Evolutionary conservation across 2,888 invertebrate genomes (phyloP).

Genomic region (Prenolepis imparis): DNA sequence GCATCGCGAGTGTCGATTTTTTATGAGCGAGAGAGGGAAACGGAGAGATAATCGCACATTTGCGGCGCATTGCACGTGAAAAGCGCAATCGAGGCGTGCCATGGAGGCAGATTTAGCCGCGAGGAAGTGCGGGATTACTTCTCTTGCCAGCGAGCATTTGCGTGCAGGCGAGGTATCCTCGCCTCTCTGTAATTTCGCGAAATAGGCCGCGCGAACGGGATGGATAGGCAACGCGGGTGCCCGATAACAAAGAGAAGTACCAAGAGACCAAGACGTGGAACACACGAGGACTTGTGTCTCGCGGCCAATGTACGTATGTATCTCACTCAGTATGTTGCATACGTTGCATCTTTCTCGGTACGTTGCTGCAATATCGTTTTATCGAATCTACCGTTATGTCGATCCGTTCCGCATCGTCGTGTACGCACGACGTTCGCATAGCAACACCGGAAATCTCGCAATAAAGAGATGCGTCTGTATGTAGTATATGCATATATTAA

Average conservation of each 20-base stretch:
- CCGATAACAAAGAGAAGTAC: conserved; percentile 43
- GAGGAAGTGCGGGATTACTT: conserved; percentile 56
- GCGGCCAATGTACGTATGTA: not conserved
- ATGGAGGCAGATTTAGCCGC: conserved; percentile 46
- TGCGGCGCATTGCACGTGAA: conserved; percentile 35
- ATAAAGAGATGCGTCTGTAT: conserved; percentile 9
- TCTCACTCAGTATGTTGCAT: conserved; percentile 24
- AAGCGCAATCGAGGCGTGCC: conserved; percentile 52
- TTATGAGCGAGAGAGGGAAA: not conserved
- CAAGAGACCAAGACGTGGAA: conserved; percentile 1
- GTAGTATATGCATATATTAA: not conserved
- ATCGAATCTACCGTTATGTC: conserved; percentile 80
- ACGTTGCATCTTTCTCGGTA: conserved; percentile 17
- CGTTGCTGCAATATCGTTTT: conserved; percentile 71
- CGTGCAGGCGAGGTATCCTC: conserved; percentile 39
- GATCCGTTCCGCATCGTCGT: conserved; percentile 78
- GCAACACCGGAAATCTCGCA: conserved; percentile 75
- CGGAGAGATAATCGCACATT: conserved; percentile 31
- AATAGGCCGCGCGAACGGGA: conserved; percentile 53
- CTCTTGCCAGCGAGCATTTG: conserved; percentile 44
- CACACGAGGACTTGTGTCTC: conserved; percentile 20
- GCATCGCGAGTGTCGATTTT: conserved; percentile 20
- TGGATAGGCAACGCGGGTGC: conserved; percentile 17
- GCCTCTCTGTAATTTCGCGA: conserved; percentile 67
- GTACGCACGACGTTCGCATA: conserved; percentile 66